Evolutionary conservation across 1,140 invertebrate genomes (phyloP), one percentile per base, ranked within the genome.

Genomic region (Thereuonema tuberculata): DNA sequence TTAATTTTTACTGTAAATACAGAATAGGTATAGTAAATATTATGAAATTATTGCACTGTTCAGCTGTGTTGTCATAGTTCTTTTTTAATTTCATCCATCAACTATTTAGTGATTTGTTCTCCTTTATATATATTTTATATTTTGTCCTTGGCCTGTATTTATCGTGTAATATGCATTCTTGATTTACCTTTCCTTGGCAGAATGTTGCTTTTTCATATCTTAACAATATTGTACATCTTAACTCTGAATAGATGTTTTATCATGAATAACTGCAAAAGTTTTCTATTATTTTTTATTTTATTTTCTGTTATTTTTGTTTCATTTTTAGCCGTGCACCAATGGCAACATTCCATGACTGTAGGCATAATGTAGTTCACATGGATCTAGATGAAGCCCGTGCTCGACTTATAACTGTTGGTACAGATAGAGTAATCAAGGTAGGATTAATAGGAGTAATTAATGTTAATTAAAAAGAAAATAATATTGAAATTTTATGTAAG

Each of bases 311-410:
- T 69, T 48, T 60, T 65, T 29, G 60, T 64, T 59, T 53, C 58
- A 24, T 56, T 77, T 80, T 50, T 72, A 95, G 91, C 61, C 82
- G 89, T 68, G 83, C 84, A 57, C 89, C 93, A 1, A 76, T 98
- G 67, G 94, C 95, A 17, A 87, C 88, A 58, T 94, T 94, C 73
- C 90, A 96, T 72, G 94, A 98, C 75, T 84, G 87, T 50, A 93
- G 94, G 75, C 94, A 98, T 72, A 86, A 82, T 58, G 84, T 98
- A 63, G 80, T 86, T 1, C 82, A 83, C 49, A 89, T 97, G 83
- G 82, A 89, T 74, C 74, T 97, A 27, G 93, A 98, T 76, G 88
- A 92, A 71, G 80, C 86, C 27, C 81, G 84, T 5, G 85, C 84
- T 68, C 82, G 84, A 68, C 80, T 98, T 61, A 77, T 95, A 46